Evolutionary conservation across 2,797 vertebrate genomes (phyloP).

Genomic region (Lacerta agilis): DNA sequence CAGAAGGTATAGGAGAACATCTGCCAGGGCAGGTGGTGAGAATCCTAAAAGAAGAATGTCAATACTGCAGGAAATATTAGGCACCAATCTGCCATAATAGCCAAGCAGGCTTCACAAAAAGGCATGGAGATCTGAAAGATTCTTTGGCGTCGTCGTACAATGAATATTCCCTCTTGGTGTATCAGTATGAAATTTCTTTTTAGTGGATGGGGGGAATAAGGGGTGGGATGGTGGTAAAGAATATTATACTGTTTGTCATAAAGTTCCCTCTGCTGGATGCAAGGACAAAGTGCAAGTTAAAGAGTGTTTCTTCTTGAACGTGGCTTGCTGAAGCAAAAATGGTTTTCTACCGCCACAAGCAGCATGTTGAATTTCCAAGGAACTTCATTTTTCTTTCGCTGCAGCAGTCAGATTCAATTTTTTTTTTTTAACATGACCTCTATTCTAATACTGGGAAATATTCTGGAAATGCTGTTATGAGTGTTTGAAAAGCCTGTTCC

Average conservation of each 20-base stretch:
- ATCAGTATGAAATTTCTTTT: not conserved
- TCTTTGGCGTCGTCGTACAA: not conserved
- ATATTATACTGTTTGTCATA: constrained; percentile 18
- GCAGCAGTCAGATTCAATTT: not conserved
- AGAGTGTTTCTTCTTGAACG: not conserved
- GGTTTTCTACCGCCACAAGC: not conserved
- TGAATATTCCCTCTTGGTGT: not conserved
- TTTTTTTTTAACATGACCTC: not conserved
- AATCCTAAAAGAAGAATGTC: not conserved
- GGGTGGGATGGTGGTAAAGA: not conserved
- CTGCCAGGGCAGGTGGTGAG: not conserved
- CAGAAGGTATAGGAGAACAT: not conserved
- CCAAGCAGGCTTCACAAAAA: not conserved
- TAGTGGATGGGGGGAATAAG: not conserved
- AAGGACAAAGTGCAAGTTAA: constrained; percentile 2
- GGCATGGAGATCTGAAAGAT: too few relatives aligned
- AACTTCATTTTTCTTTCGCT: not conserved
- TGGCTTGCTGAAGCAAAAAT: not conserved
- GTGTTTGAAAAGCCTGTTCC: not conserved
- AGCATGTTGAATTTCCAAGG: not conserved
- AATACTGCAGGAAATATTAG: not conserved
- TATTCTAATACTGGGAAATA: not conserved
- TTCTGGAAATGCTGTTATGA: not conserved
- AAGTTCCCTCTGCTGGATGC: constrained; percentile 33
- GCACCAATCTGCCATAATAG: not conserved